A percentile compares a stretch with the other conserved stretches of the same genome.
phyloP scores from a whole-genome alignment of 2,888 invertebrate genomes.

The Lysandra bellargus region DNA sequence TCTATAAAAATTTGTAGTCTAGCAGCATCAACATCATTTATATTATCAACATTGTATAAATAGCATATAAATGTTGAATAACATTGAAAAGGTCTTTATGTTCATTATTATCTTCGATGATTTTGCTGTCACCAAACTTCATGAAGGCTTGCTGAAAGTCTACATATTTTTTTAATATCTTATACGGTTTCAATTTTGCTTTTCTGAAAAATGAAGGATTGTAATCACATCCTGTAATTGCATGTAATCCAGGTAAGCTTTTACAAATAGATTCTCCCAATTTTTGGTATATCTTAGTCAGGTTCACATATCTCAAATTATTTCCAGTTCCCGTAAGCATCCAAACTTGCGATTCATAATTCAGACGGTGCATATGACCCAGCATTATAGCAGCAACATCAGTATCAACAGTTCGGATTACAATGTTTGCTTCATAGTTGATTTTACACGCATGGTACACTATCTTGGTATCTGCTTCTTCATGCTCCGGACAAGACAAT shows the following conservation, averaged over 20 bases:
- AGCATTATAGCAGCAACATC: too few species aligned
- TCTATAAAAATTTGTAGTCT: conserved; percentile 39
- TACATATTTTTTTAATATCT: conserved; percentile 21
- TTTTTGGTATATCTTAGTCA: background rate
- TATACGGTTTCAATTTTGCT: conserved; percentile 21
- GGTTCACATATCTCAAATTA: background rate
- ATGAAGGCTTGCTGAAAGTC: conserved; percentile 17
- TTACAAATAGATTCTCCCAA: background rate
- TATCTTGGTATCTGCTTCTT: too few species aligned
- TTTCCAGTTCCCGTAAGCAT: background rate
- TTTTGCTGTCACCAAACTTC: too few species aligned
- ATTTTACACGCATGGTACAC: too few species aligned
- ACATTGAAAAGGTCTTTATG: conserved; percentile 11
- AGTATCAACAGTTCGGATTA: too few species aligned
- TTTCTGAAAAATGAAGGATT: conserved; percentile 20
- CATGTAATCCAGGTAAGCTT: conserved; percentile 10
- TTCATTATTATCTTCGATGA: background rate
- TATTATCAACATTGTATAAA: conserved; percentile 28
- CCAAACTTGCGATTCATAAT: too few species aligned
- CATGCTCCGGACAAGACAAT: too few species aligned
- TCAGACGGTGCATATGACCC: too few species aligned
- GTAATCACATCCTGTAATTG: conserved; percentile 2
- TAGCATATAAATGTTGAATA: conserved; percentile 29
- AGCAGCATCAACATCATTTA: conserved; percentile 40
- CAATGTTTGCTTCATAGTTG: too few species aligned